A percentile compares a stretch with the other conserved stretches of the same genome.
phyloP scores from a whole-genome alignment of 2,113 vertebrate genomes.

The Ploceus nigricollis region DNA sequence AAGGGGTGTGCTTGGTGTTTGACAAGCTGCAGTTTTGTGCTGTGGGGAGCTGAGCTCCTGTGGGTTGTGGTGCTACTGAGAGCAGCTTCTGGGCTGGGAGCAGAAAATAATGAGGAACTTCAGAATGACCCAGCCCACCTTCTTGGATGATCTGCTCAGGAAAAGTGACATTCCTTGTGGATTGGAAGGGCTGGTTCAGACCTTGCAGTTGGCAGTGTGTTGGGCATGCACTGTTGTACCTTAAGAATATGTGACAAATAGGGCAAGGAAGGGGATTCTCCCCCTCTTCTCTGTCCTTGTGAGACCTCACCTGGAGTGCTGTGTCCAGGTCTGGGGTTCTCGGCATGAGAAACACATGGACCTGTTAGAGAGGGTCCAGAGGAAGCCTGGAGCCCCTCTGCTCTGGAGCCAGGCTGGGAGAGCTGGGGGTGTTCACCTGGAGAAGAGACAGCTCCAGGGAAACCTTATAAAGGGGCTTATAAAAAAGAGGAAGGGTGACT shows the following conservation, averaged over 20 bases:
- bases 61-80: background rate
- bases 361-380: background rate
- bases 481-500: background rate
- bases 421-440: background rate
- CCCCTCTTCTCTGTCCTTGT: background rate
- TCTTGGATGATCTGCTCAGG: background rate
- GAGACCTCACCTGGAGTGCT: background rate
- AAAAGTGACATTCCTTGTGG: background rate
- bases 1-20: background rate
- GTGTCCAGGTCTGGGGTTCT: background rate
- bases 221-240: rapidly evolving
- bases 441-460: background rate
- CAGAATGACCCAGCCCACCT: background rate
- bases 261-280: background rate
- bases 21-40: background rate
- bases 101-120: background rate
- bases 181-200: background rate
- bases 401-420: background rate
- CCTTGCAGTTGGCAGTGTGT: background rate
- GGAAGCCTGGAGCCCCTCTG: background rate
- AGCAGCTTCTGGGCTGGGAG: background rate
- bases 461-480: background rate
- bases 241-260: background rate
- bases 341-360: background rate
- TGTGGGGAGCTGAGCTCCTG: background rate